These are phyloP conservation scores for Drosophila nr. medialis DNA, from an alignment of 2,888 invertebrate species.

Conservation along the genomic window DNA sequence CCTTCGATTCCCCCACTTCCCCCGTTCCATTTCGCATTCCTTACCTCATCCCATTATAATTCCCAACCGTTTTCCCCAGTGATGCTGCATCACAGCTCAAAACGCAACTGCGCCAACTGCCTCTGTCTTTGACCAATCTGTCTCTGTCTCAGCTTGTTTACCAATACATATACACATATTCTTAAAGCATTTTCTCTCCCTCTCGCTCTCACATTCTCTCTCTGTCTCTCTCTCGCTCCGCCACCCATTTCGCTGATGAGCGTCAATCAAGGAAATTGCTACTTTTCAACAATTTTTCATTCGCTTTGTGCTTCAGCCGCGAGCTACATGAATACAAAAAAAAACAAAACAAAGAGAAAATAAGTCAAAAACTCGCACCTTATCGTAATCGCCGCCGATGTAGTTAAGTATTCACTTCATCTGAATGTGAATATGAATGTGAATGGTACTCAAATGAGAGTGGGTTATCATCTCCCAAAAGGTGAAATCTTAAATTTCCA, in stretches of 20 bases:
- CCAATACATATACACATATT: constrained; percentile 13
- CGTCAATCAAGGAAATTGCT: constrained; percentile 79
- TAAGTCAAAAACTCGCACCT: constrained; percentile 37
- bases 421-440: background rate
- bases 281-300: constrained; percentile 77
- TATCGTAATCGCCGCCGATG: constrained; percentile 18
- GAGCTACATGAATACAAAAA: constrained; percentile 32
- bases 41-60: constrained; percentile 12
- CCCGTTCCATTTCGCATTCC: background rate
- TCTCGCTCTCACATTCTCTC: background rate
- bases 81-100: constrained; percentile 49
- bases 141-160: constrained; percentile 36
- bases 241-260: constrained; percentile 61
- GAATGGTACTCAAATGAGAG: background rate
- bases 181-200: constrained; percentile 10
- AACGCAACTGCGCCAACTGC: constrained; percentile 32
- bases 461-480: background rate
- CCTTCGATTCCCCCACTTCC: background rate
- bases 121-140: constrained; percentile 31
- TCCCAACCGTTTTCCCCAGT: constrained; percentile 28
- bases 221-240: background rate
- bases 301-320: constrained; percentile 57
- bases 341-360: background rate
- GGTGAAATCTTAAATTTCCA: background rate
- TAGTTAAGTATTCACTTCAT: constrained; percentile 31